Evolutionary conservation across 2,797 vertebrate genomes (phyloP), one percentile per base, ranked within the genome.

Genomic region (Molossus molossus): DNA sequence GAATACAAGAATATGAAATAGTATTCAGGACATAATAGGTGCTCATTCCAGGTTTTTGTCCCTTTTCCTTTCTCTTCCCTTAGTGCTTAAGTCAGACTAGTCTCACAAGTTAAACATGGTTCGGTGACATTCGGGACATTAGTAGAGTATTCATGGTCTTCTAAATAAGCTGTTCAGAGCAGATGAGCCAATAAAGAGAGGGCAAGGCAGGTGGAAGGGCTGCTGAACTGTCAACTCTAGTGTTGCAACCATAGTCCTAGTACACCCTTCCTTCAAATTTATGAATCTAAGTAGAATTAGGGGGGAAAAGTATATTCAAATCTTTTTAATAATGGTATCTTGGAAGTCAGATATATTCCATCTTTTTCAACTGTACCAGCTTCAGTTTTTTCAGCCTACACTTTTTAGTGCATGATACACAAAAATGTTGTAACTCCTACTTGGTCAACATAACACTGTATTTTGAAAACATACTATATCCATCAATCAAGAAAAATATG

Each of bases 391-490:
- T 65, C 45, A 60, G 40, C 21, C 62, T 86, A 29, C 18, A 55
- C n/a, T 79, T 76, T 82, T 15, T 29, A 87, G 53, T 5, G 8
- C 18, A 53, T 57, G 53, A 57, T 20, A 65, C n/a, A 40, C 13
- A 79, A 40, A 62, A 65, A 69, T 50, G 25, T 65, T 20, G 2
- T 40, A 79, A 82, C 33, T 69, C 18, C 27, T 72, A 81, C 45
- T 14, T 72, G 75, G 18, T 17, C 25, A 62, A 45, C 64, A 80
- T 17, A 60, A 23, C 23, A 60, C 53, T 80, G 12, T 17, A 65
- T 65, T 82, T 29, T 86, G 29, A 91, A 97, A 95, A 80, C 25
- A 89, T 40, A 82, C 33, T 77, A 79, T 8, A 80, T 64, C 17
- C 45, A 85, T 1, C 6, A 2, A 92, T 20, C n/a, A 65, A 92